Base-by-base conservation (phyloP, 2,888 invertebrate genomes). In the Tiliacea aurago region DNA sequence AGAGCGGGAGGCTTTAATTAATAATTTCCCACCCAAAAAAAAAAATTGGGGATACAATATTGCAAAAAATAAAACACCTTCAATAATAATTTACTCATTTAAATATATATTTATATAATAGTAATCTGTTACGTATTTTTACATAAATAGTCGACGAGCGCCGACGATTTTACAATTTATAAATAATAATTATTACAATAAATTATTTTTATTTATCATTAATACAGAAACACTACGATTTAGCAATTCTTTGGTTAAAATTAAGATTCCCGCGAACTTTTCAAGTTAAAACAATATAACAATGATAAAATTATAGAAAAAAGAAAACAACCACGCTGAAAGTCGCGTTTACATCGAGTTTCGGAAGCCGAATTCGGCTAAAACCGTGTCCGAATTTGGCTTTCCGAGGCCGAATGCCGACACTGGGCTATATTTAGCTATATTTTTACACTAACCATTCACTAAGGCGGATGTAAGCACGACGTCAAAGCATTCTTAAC, bases 21-120 rank as follows among this genome's bases (percentile, higher is more conserved):
- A n/a, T n/a, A n/a, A n/a, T n/a, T n/a, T n/a, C n/a, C n/a, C n/a
- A n/a, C n/a, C n/a, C n/a, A n/a, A n/a, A n/a, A n/a, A n/a, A n/a
- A n/a, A n/a, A n/a, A n/a, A n/a, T n/a, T n/a, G 7, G n/a, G 67
- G 28, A n/a, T 9, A 11, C 20, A 70, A 70, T 15, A 49, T 18
- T 13, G 33, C 0, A 20, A 23, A 37, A 75, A 86, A 87, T 86
- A 80, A 86, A 86, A 86, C 84, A 74, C 58, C 20, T 70, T 55
- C 15, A 33, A 69, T 87, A 90, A 91, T 93, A 92, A 93, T 94
- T 93, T 93, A 93, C 90, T 94, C 92, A 85, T 94, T 93, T 94
- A 93, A 94, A 94, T 94, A 94, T 94, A 94, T 94, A 94, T 92
- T 92, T 94, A 91, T 94, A 92, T 94, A 89, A 91, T 94, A 94